Evolutionary conservation across 1,140 invertebrate genomes (phyloP).

Genomic region (Rhyzopertha dominica): DNA sequence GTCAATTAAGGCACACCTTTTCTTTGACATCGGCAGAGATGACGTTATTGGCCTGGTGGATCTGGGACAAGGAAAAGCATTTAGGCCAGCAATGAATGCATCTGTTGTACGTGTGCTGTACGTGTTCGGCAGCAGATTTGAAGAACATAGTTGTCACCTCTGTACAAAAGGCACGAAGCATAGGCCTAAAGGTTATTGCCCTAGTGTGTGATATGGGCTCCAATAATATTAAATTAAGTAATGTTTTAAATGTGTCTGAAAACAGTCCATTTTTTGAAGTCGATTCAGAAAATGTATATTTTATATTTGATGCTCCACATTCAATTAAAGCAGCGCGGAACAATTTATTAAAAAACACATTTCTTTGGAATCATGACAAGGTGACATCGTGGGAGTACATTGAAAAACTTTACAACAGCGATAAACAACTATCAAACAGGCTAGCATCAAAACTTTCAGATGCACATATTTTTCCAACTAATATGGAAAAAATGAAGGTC

Average conservation of each 20-base stretch:
- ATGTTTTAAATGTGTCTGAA: slow-evolving; percentile 19
- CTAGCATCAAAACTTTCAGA: slow-evolving; percentile 26
- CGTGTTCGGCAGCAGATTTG: slow-evolving; percentile 19
- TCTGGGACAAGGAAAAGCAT: slow-evolving; percentile 18
- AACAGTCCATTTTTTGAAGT: slow-evolving; percentile 25
- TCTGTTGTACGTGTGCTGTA: slow-evolving; percentile 16
- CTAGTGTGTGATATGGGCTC: slow-evolving; percentile 24
- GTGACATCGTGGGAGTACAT: slow-evolving; percentile 1
- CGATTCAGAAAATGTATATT: slow-evolving; percentile 23
- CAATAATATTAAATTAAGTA: slow-evolving; percentile 26
- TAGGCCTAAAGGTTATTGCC: slow-evolving; percentile 25
- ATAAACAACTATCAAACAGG: slow-evolving; percentile 17
- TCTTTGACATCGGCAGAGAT: slow-evolving; percentile 23
- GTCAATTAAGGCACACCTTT: slow-evolving; percentile 20
- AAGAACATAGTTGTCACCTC: slow-evolving; percentile 23
- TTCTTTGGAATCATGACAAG: slow-evolving; percentile 3
- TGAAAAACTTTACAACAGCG: slow-evolving; percentile 15
- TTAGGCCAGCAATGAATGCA: slow-evolving; percentile 15
- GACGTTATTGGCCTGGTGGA: slow-evolving; percentile 28
- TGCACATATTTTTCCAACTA: slow-evolving; percentile 34
- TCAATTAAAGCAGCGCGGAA: slow-evolving; percentile 26
- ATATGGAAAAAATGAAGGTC: slow-evolving; percentile 37
- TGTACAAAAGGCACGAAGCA: slow-evolving; percentile 19
- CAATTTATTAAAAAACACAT: slow-evolving; percentile 24
- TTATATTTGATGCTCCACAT: slow-evolving; percentile 29